These are phyloP conservation scores for Coenonympha glycerion DNA, from an alignment of 2,888 invertebrate species.

Conservation along the genomic window DNA sequence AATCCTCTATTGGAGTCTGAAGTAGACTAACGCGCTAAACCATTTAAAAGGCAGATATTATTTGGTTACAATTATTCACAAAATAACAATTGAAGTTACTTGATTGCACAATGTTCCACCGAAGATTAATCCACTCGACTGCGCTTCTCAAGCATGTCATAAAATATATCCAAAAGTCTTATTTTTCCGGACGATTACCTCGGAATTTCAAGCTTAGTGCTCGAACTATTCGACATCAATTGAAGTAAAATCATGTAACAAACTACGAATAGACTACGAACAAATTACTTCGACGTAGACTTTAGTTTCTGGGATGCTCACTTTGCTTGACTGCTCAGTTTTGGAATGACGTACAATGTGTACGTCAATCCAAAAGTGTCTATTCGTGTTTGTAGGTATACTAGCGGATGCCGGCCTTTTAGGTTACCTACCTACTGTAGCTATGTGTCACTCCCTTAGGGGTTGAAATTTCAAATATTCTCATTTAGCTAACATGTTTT, in stretches of 20 bases:
- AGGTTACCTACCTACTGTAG: too few species aligned
- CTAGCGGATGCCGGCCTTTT: too few species aligned
- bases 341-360: background rate
- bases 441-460: too few species aligned
- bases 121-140: background rate
- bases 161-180: background rate
- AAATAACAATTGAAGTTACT: background rate
- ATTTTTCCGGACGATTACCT: conserved; percentile 7
- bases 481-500: too few species aligned
- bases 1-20: too few species aligned
- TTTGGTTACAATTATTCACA: too few species aligned
- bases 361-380: background rate
- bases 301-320: conserved; percentile 1
- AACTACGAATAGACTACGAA: conserved; percentile 6
- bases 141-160: background rate
- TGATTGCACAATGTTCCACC: background rate
- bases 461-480: too few species aligned
- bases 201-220: conserved; percentile 1
- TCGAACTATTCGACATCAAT: conserved; percentile 15
- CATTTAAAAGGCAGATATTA: too few species aligned
- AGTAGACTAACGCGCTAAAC: too few species aligned
- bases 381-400: too few species aligned
- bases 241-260: conserved; percentile 14
- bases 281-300: background rate
- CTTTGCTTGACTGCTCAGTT: background rate